Evolutionary conservation across 2,888 invertebrate species (phyloP), one percentile per base, ranked within the genome.

Genomic region (Seira ritae): DNA sequence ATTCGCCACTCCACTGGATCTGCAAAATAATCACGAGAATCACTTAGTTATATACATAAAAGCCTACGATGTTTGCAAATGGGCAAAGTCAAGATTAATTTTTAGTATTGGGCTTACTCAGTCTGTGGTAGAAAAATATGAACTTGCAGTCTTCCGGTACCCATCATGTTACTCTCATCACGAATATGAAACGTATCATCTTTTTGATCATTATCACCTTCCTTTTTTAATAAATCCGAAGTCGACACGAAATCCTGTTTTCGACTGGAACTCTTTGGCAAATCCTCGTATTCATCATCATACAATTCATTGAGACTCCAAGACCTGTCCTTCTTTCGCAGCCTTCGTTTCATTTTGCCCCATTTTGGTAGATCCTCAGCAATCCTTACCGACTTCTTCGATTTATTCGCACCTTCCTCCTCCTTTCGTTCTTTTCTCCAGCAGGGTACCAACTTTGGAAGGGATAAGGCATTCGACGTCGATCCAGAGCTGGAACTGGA

Each of bases 121-220:
- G 84, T 85, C 74, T 86, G 68, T 17, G 88, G 88, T 31, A 88
- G 83, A 68, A 88, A 88, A 80, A 88, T 88, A 77, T 88, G 88
- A 17, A 88, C 68, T 62, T 87, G 87, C 15, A 87, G 72, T 80
- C 85, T 85, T 60, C 84, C 80, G 22, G 50, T 60, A 20, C 60
- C 68, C n/a, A 72, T 23, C 17, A 12, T 55, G 20, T 46, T 50
- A 68, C 60, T 74, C 67, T 77, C 65, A 70, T 80, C 79, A 66
- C 74, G 42, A 22, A 68, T 73, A 77, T 55, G 55, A 77, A 50
- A 67, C 19, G 20, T 74, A 55, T 81, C 67, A 65, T 67, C 20
- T 24, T 22, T 23, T 10, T 17, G 46, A 68, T 17, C 20, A 17
- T 8, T 19, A 31, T 1, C 55, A 37, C 4, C 2, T 4, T 73